These are phyloP conservation scores for Progne subis DNA, from an alignment of 2,113 vertebrate species.

Conservation along the genomic window DNA sequence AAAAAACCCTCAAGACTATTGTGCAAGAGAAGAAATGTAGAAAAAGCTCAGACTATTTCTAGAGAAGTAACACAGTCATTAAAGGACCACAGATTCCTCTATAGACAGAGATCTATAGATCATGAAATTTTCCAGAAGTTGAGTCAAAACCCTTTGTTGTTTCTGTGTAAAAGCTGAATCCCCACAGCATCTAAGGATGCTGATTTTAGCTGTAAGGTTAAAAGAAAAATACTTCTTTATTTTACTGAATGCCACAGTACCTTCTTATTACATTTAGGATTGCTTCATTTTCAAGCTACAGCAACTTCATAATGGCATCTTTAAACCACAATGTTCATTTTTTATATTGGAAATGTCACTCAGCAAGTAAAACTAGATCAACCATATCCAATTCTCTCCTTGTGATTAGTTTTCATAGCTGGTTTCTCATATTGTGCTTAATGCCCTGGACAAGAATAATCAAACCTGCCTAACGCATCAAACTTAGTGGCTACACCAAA, in stretches of 20 bases:
- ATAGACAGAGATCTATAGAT: background rate
- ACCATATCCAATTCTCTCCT: background rate
- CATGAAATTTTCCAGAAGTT: background rate
- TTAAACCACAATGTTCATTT: background rate
- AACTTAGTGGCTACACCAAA: background rate
- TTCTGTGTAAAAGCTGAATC: background rate
- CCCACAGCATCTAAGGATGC: background rate
- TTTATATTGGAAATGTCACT: background rate
- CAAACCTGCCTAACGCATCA: background rate
- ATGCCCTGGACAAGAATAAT: background rate
- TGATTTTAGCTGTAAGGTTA: background rate
- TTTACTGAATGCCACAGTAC: background rate
- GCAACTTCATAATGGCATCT: background rate
- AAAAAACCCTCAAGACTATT: rapidly evolving
- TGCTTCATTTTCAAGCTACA: slow-evolving; percentile 2
- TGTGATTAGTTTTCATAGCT: background rate
- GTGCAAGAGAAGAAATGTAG: background rate
- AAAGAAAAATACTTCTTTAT: background rate
- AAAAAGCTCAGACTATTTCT: background rate
- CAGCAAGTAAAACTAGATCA: background rate
- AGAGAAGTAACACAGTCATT: background rate
- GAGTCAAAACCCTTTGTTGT: background rate
- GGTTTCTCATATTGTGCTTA: background rate
- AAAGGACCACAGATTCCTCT: background rate
- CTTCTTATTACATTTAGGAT: background rate